A percentile compares a stretch with the other conserved stretches of the same genome.
phyloP scores from a whole-genome alignment of 2,113 vertebrate genomes.

The Pandion haliaetus region DNA sequence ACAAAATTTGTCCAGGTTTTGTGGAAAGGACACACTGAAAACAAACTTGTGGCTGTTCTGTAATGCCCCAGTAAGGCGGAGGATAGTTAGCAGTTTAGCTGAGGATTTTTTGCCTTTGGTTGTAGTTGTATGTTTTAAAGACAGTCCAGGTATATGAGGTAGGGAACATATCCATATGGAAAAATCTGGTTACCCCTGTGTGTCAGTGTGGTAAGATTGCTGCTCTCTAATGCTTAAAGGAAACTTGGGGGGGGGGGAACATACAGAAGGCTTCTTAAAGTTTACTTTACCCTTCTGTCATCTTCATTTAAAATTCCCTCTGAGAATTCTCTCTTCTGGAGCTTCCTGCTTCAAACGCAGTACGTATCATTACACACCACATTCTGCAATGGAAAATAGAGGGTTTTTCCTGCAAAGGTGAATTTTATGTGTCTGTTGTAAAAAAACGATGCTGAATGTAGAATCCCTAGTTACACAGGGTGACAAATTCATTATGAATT shows the following conservation, averaged over 20 bases:
- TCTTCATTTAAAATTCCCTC: not conserved
- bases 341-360: not conserved
- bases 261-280: not conserved
- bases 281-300: not conserved
- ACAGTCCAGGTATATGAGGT: not conserved
- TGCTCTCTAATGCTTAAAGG: not conserved
- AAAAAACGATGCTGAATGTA: not conserved
- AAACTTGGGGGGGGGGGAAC: not conserved
- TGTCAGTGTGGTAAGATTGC: not conserved
- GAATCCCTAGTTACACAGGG: not conserved
- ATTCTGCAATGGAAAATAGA: not conserved
- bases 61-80: not conserved
- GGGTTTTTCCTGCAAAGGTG: not conserved
- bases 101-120: not conserved
- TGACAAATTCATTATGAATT: not conserved
- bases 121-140: not conserved
- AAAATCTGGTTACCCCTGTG: not conserved
- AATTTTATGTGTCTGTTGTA: not conserved
- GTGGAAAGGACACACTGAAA: not conserved
- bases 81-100: not conserved
- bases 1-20: not conserved
- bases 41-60: not conserved
- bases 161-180: not conserved
- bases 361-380: not conserved
- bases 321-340: not conserved